These are phyloP conservation scores for Axea sp. DNA, from an alignment of 2,888 invertebrate genomes.

Conservation along the genomic window DNA sequence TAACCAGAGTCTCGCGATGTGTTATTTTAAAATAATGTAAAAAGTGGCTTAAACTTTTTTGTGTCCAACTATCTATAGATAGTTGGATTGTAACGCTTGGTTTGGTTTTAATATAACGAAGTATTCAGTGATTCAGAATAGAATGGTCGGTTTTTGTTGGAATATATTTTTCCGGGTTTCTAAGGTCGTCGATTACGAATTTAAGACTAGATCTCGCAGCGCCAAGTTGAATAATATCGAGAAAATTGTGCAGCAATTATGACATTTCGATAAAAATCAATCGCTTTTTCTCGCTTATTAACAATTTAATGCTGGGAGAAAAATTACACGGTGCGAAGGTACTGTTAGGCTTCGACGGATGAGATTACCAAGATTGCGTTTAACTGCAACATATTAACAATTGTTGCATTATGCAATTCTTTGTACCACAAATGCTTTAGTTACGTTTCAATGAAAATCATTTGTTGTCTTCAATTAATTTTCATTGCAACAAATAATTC, in stretches of 20 bases:
- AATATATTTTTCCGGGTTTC: conserved; percentile 45
- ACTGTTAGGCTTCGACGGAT: too few species aligned
- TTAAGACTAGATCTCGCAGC: neutral
- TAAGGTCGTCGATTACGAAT: conserved; percentile 47
- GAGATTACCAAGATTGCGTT: too few species aligned
- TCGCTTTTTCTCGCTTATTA: conserved; percentile 15
- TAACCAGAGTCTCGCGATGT: too few species aligned
- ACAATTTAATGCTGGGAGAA: conserved; percentile 9
- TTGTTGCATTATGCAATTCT: too few species aligned
- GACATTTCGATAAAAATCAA: conserved; percentile 6
- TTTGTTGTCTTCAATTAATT: too few species aligned
- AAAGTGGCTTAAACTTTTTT: neutral
- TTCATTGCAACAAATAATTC: too few species aligned
- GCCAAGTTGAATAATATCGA: neutral
- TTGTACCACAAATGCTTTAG: too few species aligned
- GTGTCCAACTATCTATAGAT: neutral
- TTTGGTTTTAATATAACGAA: conserved; percentile 25
- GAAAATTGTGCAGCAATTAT: conserved; percentile 7
- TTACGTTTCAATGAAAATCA: too few species aligned
- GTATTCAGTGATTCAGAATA: conserved; percentile 13
- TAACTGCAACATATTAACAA: too few species aligned
- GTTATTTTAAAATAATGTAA: too few species aligned
- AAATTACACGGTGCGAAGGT: neutral
- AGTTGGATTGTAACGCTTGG: neutral
- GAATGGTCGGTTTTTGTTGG: conserved; percentile 18